These are phyloP conservation scores for Sebastes variabilis DNA, from an alignment of 2,797 vertebrate genomes.

Conservation along the genomic window DNA sequence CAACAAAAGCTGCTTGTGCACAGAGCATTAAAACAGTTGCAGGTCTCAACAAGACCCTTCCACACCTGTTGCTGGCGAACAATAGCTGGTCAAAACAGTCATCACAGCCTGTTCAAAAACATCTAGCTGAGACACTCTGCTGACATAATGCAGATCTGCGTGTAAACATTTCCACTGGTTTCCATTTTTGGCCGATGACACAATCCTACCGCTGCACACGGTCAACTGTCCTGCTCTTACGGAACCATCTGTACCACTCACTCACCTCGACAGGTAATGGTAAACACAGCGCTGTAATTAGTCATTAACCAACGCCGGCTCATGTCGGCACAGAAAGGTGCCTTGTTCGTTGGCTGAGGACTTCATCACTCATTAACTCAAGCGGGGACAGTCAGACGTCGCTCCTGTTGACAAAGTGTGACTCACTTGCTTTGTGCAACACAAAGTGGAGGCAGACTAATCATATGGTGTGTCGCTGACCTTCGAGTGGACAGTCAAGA, in stretches of 20 bases:
- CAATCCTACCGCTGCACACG: conserved; percentile 35
- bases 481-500: conserved; percentile 55
- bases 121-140: conserved; percentile 30
- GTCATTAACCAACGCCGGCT: conserved; percentile 70
- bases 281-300: conserved; percentile 66
- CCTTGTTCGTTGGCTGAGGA: conserved; percentile 65
- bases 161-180: conserved; percentile 67
- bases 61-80: conserved; percentile 69
- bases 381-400: conserved; percentile 60
- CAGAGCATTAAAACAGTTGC: conserved; percentile 43
- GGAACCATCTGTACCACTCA: conserved; percentile 38
- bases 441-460: conserved; percentile 54
- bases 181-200: conserved; percentile 63
- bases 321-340: conserved; percentile 54
- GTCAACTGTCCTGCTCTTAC: conserved; percentile 40
- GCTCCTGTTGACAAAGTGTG: conserved; percentile 75
- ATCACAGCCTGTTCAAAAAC: conserved; percentile 30
- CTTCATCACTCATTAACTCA: conserved; percentile 81
- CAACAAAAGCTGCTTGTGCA: conserved; percentile 1
- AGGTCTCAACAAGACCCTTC: conserved; percentile 70
- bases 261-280: conserved; percentile 66
- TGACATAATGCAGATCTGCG: conserved; percentile 37
- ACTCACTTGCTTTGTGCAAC: conserved; percentile 71
- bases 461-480: conserved; percentile 49
- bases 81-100: conserved; percentile 49